These are phyloP conservation scores for Pelusios castaneus DNA, from an alignment of 2,113 vertebrate species.

Conservation along the genomic window DNA sequence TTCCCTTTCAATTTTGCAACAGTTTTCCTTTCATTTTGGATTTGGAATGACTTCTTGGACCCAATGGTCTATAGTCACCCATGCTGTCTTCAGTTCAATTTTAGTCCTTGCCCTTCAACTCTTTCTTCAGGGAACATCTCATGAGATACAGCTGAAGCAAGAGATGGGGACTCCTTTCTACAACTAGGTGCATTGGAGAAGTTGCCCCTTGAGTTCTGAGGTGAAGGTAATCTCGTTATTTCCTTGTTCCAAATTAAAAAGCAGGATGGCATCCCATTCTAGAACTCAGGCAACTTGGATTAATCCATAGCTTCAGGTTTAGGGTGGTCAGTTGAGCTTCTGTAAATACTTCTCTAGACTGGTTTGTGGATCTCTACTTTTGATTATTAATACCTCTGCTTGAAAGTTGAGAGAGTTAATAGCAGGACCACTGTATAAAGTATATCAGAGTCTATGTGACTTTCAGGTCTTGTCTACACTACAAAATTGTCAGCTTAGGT, in stretches of 20 bases:
- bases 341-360: no score
- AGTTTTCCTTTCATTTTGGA: background rate
- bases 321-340: no score
- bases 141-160: background rate
- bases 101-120: background rate
- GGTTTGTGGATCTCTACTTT: background rate
- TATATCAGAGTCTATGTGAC: background rate
- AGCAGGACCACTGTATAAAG: background rate
- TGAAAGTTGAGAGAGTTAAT: background rate
- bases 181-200: background rate
- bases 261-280: no score
- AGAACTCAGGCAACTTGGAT: no score
- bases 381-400: background rate
- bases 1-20: background rate
- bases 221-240: background rate
- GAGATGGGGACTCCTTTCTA: background rate
- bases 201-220: background rate
- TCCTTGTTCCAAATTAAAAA: no score
- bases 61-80: background rate
- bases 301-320: no score
- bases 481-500: no score
- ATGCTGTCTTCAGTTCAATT: background rate
- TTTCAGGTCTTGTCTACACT: background rate
- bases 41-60: background rate
- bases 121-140: background rate